Percentiles rank a stretch among this genome's conserved stretches.
phyloP scores from a whole-genome alignment of 2,113 vertebrate species.

The Nothobranchius furzeri region DNA sequence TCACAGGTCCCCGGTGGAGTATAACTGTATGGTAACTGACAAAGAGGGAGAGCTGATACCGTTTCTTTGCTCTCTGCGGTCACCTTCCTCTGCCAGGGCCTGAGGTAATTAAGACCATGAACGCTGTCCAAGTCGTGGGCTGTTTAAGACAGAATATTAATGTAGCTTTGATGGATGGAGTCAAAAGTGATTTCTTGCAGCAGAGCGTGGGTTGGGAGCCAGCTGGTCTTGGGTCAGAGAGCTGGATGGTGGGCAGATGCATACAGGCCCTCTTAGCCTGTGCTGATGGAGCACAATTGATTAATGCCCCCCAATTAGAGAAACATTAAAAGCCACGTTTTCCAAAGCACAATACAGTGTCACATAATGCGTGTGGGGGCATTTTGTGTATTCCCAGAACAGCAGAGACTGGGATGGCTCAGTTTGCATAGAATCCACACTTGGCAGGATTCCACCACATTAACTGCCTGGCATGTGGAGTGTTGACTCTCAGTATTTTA shows the following conservation, averaged over 20 bases:
- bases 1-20: conserved; percentile 71
- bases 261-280: conserved; percentile 66
- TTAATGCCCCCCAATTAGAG: conserved; percentile 79
- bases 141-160: conserved; percentile 79
- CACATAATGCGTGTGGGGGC: conserved; percentile 55
- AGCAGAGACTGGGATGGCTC: conserved; percentile 33
- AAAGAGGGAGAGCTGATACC: conserved; percentile 61
- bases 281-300: conserved; percentile 77
- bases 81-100: conserved; percentile 64
- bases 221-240: conserved; percentile 78
- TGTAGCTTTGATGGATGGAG: conserved; percentile 82
- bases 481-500: conserved; percentile 50
- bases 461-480: conserved; percentile 53
- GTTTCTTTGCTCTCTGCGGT: conserved; percentile 65
- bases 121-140: conserved; percentile 60
- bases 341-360: conserved; percentile 65
- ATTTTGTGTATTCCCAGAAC: conserved; percentile 64
- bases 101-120: conserved; percentile 73
- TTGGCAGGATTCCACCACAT: conserved; percentile 65
- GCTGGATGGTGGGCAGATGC: conserved; percentile 69
- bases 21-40: conserved; percentile 78
- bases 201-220: conserved; percentile 74
- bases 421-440: conserved; percentile 58
- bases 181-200: conserved; percentile 83
- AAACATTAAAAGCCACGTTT: conserved; percentile 76